phyloP scores from a whole-genome alignment of 2,113 vertebrate species.

The Mola mola region DNA sequence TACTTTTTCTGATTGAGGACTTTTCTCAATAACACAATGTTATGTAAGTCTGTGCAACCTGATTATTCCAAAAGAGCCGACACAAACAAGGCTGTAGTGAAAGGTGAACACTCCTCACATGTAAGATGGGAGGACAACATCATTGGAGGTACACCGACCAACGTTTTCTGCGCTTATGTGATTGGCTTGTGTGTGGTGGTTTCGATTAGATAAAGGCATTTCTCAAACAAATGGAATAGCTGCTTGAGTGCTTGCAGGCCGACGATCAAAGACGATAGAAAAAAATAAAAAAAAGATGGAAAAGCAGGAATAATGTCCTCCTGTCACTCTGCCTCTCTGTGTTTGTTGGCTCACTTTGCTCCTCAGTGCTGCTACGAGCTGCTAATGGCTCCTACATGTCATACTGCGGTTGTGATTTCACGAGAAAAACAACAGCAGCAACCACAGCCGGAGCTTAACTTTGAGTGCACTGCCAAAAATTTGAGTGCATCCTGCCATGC shows the following conservation, averaged over 20 bases:
- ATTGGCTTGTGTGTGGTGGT: conserved; percentile 4
- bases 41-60: conserved; percentile 51
- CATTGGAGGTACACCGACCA: not conserved
- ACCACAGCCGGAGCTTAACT: conserved; percentile 42
- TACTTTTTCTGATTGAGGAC: too few species aligned
- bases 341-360: not conserved
- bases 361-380: not conserved
- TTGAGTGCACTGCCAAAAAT: conserved; percentile 27
- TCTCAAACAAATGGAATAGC: conserved; percentile 7
- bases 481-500: conserved; percentile 1
- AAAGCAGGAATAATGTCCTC: conserved; percentile 6
- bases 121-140: too few species aligned
- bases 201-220: conserved; percentile 15
- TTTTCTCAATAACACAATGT: too few species aligned
- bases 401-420: conserved; percentile 40
- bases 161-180: not conserved
- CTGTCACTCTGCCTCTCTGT: not conserved
- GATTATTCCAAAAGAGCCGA: conserved; percentile 62
- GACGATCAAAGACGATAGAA: not conserved
- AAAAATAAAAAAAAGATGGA: not conserved
- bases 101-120: conserved; percentile 17
- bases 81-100: conserved; percentile 51
- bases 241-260: conserved; percentile 8
- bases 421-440: conserved; percentile 40
- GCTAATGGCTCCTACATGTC: conserved; percentile 36